Evolutionary conservation across 1,140 invertebrate species (phyloP), one percentile per base, ranked within the genome.

Genomic region (Batillaria attramentaria): DNA sequence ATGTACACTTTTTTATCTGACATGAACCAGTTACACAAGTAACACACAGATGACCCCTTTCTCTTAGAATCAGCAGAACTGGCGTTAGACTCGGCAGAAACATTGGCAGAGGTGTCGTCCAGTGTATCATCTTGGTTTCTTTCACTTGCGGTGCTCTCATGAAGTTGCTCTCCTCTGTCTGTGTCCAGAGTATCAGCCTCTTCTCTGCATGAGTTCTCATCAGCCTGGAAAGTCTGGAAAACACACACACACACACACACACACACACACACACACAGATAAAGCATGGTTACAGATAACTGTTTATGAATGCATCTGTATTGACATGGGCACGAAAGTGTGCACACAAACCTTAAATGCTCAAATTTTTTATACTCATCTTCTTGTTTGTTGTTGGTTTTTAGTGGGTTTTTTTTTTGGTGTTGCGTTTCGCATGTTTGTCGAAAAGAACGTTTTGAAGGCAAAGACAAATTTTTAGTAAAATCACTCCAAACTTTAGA

Each of bases 191-290:
- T 13, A 6, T 18, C 6, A 6, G 6, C 57, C 6, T 62, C 5
- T 62, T n/a, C 28, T 28, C 6, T 28, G 5, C 6, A n/a, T 28
- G 31, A 8, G 31, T 13, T n/a, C 20, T 16, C 8, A 13, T 8
- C 5, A 62, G 20, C 13, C 8, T 16, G 57, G 28, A n/a, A 18
- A 35, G 35, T 8, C 24, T n/a, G 62, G 33, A 10, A 13, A 0
- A 35, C 33, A 66, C 28, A 66, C n/a, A 31, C 62, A 66, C 57
- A 62, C 0, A 62, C 57, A 62, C 57, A 62, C 1, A 62, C 57
- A 62, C 3, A 62, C 57, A 62, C 57, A 20, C 57, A 62, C 57
- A 66, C n/a, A 24, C 62, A 66, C 62, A 35, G 31, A 66, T 37
- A 35, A 31, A 18, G 20, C 62, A 66, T 4, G 5, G 2, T 37